Conservation (phyloP, 2,888 invertebrate species). For the Coremacera marginata region DNA sequence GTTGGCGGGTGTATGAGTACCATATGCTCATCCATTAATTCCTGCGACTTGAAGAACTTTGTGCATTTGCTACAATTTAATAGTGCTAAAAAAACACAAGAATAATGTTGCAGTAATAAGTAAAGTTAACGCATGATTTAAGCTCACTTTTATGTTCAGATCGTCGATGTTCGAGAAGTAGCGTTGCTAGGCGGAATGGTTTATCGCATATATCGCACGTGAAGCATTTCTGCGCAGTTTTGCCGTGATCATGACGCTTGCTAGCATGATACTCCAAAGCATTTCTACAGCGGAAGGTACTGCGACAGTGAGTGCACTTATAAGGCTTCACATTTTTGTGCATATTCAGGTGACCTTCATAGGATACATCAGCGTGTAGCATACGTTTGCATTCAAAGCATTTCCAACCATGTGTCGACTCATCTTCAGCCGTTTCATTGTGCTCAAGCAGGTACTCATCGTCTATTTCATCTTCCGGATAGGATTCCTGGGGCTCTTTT, state of each 20-base stretch:
- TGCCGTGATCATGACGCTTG: slow-evolving; percentile 33
- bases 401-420: slow-evolving; percentile 45
- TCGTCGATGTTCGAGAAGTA: slow-evolving; percentile 21
- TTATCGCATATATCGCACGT: slow-evolving; percentile 32
- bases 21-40: slow-evolving; percentile 29
- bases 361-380: slow-evolving; percentile 51
- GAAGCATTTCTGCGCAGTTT: slow-evolving; percentile 3
- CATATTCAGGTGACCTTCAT: slow-evolving; percentile 52
- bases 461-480: slow-evolving; percentile 48
- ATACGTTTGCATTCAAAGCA: slow-evolving; percentile 49
- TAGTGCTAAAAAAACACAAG: slow-evolving; percentile 12
- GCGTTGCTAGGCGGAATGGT: slow-evolving; percentile 9
- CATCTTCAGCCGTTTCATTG: slow-evolving; percentile 25
- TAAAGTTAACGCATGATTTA: background rate
- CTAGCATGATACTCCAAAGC: slow-evolving; percentile 46
- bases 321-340: slow-evolving; percentile 49
- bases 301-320: slow-evolving; percentile 45
- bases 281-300: slow-evolving; percentile 46
- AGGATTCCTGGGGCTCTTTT: slow-evolving; percentile 5
- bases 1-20: slow-evolving; percentile 37
- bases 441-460: slow-evolving; percentile 47
- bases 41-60: slow-evolving; percentile 30
- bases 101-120: background rate
- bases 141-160: slow-evolving; percentile 32
- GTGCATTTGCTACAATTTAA: slow-evolving; percentile 36